phyloP scores from a whole-genome alignment of 2,797 vertebrate species.

The Aphelocoma californica region DNA sequence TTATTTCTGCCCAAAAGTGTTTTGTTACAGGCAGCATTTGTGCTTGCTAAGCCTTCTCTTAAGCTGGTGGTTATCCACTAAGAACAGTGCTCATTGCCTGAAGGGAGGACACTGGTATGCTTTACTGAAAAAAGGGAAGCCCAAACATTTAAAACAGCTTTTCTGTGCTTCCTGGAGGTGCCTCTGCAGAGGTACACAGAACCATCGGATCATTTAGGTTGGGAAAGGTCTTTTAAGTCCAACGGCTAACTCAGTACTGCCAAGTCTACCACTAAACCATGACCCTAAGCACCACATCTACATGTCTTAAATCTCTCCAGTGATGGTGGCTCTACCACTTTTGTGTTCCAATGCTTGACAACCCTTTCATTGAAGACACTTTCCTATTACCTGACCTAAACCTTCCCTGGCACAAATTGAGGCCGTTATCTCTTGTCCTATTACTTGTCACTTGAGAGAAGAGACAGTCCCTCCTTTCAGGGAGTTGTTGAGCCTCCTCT shows the following conservation, averaged over 20 bases:
- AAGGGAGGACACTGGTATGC: background rate
- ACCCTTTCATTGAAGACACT: background rate
- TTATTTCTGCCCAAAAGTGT: conserved; percentile 26
- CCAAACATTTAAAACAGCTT: background rate
- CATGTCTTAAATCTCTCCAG: background rate
- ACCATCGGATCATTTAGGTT: background rate
- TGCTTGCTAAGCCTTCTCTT: conserved; percentile 42
- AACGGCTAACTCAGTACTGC: background rate
- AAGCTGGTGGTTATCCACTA: conserved; percentile 39
- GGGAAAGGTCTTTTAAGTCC: background rate
- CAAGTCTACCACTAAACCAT: background rate
- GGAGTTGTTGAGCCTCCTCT: background rate
- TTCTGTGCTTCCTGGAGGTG: background rate
- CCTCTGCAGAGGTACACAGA: background rate
- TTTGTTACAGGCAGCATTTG: conserved; percentile 29
- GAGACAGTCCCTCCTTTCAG: background rate
- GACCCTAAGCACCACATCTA: background rate
- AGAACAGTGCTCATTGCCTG: background rate
- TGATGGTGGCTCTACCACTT: background rate
- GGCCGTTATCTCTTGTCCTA: background rate
- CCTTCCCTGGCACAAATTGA: background rate
- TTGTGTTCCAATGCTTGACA: background rate
- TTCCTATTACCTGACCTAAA: background rate
- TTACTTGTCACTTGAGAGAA: background rate
- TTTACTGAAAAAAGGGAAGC: background rate